Evolutionary conservation across 2,888 invertebrate species (phyloP).

Genomic region (Elaeidobius kamerunicus): DNA sequence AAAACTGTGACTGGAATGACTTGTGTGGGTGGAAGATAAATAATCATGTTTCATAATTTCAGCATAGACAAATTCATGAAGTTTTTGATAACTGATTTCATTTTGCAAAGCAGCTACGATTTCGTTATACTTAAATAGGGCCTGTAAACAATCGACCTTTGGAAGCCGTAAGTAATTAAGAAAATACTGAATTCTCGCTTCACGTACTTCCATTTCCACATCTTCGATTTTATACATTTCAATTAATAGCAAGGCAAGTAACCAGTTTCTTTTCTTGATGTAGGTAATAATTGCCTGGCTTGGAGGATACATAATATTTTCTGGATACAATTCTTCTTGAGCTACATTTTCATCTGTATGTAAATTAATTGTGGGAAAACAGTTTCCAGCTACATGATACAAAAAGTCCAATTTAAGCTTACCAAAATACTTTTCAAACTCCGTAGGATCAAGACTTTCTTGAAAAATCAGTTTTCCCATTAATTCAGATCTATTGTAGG

Average conservation of each 20-base stretch:
- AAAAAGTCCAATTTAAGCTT: conserved; percentile 71
- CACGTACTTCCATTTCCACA: conserved; percentile 49
- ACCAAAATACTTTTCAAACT: conserved; percentile 66
- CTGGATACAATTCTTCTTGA: conserved; percentile 51
- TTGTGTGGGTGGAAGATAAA: conserved; percentile 25
- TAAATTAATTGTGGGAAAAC: conserved; percentile 64
- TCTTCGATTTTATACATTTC: conserved; percentile 59
- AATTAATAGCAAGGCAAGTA: conserved; percentile 65
- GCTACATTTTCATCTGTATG: conserved; percentile 51
- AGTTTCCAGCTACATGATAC: conserved; percentile 69
- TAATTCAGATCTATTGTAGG: conserved; percentile 57
- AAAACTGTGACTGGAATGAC: conserved; percentile 36
- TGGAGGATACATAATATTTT: conserved; percentile 45
- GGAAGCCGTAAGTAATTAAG: conserved; percentile 59
- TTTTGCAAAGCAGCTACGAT: conserved; percentile 58
- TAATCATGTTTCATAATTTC: conserved; percentile 36
- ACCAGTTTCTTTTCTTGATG: conserved; percentile 65
- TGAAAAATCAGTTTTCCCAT: conserved; percentile 68
- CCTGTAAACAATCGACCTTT: conserved; percentile 55
- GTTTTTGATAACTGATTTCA: conserved; percentile 53
- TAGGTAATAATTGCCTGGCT: conserved; percentile 59
- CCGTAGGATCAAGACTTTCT: conserved; percentile 62
- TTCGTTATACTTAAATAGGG: conserved; percentile 58
- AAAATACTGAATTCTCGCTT: conserved; percentile 55
- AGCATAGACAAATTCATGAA: conserved; percentile 51